Evolutionary conservation across 2,797 vertebrate species (phyloP).

Genomic region (Adrianichthys oophorus): DNA sequence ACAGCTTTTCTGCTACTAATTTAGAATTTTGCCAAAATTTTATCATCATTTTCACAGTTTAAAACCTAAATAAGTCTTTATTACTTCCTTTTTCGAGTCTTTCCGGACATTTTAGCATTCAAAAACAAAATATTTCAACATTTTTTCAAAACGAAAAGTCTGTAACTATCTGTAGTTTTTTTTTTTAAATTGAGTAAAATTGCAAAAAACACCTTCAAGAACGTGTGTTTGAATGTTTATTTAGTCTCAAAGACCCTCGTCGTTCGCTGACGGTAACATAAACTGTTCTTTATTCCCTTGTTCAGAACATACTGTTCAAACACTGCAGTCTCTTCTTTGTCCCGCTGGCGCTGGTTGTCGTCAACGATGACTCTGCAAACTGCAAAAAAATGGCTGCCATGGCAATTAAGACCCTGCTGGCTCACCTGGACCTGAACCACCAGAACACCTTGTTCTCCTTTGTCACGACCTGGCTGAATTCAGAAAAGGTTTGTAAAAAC

Average conservation of each 20-base stretch:
- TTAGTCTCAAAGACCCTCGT: no score
- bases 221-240: no score
- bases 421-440: slow-evolving; percentile 77
- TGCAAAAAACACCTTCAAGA: background rate
- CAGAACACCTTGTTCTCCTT: slow-evolving; percentile 85
- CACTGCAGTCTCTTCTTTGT: slow-evolving; percentile 90
- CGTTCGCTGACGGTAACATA: background rate
- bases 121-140: no score
- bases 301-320: slow-evolving; percentile 82
- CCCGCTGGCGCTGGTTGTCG: slow-evolving; percentile 86
- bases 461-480: slow-evolving; percentile 84
- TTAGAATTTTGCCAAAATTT: no score
- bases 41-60: no score
- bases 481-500: slow-evolving; percentile 81
- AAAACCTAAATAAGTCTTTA: no score
- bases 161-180: no score
- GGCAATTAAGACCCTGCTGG: slow-evolving; percentile 85
- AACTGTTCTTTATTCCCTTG: no score
- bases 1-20: no score
- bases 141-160: no score
- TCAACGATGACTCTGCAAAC: slow-evolving; percentile 88
- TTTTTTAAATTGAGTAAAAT: background rate
- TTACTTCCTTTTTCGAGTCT: no score
- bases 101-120: no score
- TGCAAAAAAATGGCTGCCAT: slow-evolving; percentile 95